Conservation (phyloP, 2,113 vertebrate species). For the Arvicanthis niloticus region DNA sequence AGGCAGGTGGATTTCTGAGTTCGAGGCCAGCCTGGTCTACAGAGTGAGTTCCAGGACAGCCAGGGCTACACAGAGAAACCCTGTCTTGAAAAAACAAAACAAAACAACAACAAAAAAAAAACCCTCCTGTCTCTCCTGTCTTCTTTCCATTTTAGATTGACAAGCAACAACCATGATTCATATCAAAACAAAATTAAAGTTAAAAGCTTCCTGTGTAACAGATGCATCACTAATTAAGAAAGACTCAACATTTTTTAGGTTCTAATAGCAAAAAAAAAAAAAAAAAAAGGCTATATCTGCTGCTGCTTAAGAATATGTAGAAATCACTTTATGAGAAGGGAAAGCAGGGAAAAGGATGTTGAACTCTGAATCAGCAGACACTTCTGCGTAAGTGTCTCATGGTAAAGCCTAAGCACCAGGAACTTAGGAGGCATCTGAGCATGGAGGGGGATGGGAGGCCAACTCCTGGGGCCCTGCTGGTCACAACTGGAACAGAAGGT, state of each 20-base stretch:
- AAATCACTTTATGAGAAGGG: constrained; percentile 31
- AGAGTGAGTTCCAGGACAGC: no score
- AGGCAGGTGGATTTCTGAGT: no score
- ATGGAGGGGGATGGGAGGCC: background rate
- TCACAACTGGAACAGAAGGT: background rate
- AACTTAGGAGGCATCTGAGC: background rate
- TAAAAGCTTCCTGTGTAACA: background rate
- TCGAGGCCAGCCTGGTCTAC: no score
- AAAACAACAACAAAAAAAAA: no score
- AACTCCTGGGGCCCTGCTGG: background rate
- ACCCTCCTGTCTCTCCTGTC: no score
- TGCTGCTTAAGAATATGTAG: background rate
- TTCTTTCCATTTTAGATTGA: background rate
- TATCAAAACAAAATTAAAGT: background rate
- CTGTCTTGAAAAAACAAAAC: no score
- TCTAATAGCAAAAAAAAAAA: background rate
- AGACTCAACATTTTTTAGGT: background rate
- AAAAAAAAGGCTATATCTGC: background rate
- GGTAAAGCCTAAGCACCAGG: constrained; percentile 28
- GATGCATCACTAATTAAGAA: background rate
- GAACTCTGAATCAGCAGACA: constrained; percentile 68
- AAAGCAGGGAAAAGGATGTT: constrained; percentile 16
- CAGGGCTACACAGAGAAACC: no score
- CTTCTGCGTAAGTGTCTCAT: constrained; percentile 73
- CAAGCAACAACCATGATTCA: background rate